Evolutionary conservation across 2,113 vertebrate genomes (phyloP), one percentile per base, ranked within the genome.

Genomic region (Onychostruthus taczanowskii): DNA sequence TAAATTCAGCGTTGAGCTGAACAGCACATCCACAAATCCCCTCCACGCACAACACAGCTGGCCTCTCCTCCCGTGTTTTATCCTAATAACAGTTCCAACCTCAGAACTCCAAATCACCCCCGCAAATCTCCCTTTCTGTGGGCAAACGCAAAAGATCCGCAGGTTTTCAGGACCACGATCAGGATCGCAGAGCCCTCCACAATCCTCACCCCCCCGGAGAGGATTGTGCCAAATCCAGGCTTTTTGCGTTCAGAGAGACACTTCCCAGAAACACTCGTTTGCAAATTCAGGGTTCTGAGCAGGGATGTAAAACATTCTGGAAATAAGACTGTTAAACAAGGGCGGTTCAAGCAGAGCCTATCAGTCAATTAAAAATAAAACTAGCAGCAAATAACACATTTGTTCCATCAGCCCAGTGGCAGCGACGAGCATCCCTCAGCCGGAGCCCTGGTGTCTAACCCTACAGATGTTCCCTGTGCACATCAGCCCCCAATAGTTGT

Each of bases 121-220:
- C 31, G 10, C 30, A 23, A 6, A 9, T 23, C 50, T 15, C 13
- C 2, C 0, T 8, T 35, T 52, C 31, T 4, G 0, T 0, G 2
- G 35, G 9, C 4, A 6, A 47, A n/a, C 0, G 1, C 50, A 17
- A 10, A 6, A 27, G 39, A 43, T 4, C 10, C 47, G 2, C 6
- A 1, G 39, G 8, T 13, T 35, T 22, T 12, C 22, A 7, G 59
- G 41, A 33, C 19, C 1, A 0, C 0, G 16, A 66, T 9, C 4
- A 3, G 16, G 39, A 61, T 41, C 7, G 16, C 75, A 7, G 59
- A 81, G 58, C 66, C 69, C 52, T 20, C 49, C 7, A 3, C 41
- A 22, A 15, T 8, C 81, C 16, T 1, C 50, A 6, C 12, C 58
- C 63, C 59, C 70, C n/a, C 0, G 3, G 37, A 27, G 75, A 66